These are phyloP conservation scores for Dromas ardeola DNA, from an alignment of 2,113 vertebrate species.

Conservation along the genomic window DNA sequence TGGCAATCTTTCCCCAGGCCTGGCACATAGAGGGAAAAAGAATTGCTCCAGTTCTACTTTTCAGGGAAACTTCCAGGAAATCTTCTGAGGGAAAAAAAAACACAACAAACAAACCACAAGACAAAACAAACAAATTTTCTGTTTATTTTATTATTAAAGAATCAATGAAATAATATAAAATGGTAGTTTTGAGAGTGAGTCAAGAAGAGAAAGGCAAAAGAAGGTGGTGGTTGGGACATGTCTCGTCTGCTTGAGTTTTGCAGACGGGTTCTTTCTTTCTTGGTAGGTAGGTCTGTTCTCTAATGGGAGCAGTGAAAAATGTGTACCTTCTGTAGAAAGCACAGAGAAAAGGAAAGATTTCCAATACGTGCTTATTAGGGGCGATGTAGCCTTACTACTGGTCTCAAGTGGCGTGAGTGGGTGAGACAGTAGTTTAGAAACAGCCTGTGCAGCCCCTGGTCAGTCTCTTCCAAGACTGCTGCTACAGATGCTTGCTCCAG, in stretches of 20 bases:
- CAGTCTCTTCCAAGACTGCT: neutral
- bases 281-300: neutral
- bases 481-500: neutral
- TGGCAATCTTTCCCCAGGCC: neutral
- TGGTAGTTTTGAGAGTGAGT: neutral
- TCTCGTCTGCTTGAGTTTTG: neutral
- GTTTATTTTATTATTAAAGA: neutral
- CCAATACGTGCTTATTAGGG: neutral
- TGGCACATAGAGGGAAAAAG: fast-evolving
- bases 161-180: neutral
- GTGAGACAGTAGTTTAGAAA: constrained; percentile 33
- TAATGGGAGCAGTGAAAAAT: neutral
- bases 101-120: neutral
- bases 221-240: neutral
- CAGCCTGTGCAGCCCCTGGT: neutral
- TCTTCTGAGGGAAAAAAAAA: neutral
- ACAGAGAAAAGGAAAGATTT: neutral
- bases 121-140: neutral
- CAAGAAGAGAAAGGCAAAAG: neutral
- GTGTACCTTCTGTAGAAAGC: neutral
- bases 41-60: neutral
- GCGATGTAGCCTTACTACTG: neutral
- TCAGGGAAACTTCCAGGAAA: neutral
- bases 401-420: neutral
- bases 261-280: neutral